Evolutionary conservation across 2,888 invertebrate genomes (phyloP).

Genomic region (Eudasyphora cyanicolor): DNA sequence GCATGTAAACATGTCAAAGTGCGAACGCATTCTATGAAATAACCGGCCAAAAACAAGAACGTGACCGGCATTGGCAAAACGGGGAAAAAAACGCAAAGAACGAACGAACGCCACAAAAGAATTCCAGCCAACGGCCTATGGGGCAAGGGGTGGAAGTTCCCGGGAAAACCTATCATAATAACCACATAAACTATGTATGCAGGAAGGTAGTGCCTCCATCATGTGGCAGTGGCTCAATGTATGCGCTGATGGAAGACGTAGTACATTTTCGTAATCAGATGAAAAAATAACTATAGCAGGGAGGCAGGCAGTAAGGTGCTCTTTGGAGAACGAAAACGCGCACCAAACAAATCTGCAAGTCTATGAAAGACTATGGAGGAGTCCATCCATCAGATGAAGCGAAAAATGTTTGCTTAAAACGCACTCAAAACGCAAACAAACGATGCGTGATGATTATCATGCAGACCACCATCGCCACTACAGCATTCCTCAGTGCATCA

Average conservation of each 20-base stretch:
- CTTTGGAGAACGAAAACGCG: neutral
- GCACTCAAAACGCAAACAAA: constrained; percentile 30
- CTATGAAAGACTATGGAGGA: neutral
- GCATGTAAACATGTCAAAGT: constrained; percentile 65
- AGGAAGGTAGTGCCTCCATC: neutral
- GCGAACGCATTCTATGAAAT: constrained; percentile 51
- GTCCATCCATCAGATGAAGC: neutral
- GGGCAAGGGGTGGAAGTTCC: too few species aligned
- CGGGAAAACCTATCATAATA: constrained; percentile 10
- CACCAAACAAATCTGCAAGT: neutral
- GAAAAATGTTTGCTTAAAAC: constrained; percentile 33
- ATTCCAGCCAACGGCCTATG: neutral
- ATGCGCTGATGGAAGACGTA: neutral
- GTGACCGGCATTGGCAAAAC: constrained; percentile 58
- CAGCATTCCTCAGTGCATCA: too few species aligned
- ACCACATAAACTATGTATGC: constrained; percentile 24
- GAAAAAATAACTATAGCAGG: neutral
- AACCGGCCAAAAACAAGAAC: constrained; percentile 41
- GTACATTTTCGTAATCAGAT: neutral
- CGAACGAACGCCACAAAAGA: constrained; percentile 4
- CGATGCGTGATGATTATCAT: constrained; percentile 46
- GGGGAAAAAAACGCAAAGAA: constrained; percentile 23
- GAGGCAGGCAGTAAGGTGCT: constrained; percentile 10
- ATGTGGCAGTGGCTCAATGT: too few species aligned
- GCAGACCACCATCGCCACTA: constrained; percentile 17